Percentiles rank a stretch among this genome's conserved stretches.
Conservation (phyloP, 1,140 invertebrate genomes). For the Drosophila neocordata region DNA sequence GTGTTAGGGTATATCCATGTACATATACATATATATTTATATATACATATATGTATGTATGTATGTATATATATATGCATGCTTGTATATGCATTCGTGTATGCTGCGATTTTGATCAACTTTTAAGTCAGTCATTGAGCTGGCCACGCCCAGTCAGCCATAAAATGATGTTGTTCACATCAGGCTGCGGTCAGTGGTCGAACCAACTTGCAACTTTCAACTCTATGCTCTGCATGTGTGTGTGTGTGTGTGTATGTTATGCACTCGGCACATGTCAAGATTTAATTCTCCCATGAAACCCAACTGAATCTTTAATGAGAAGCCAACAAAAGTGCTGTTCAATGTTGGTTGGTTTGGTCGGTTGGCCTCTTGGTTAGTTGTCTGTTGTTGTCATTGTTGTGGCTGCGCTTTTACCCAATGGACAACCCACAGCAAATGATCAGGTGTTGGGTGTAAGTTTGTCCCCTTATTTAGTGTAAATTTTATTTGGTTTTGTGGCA, state of each 20-base stretch:
- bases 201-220: constrained; percentile 30
- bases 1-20: too few species aligned
- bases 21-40: too few species aligned
- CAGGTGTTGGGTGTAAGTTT: constrained; percentile 25
- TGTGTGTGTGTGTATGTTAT: neutral
- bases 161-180: constrained; percentile 69
- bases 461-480: constrained; percentile 27
- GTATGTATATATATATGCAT: neutral
- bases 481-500: constrained; percentile 75
- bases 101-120: constrained; percentile 19
- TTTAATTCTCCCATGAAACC: constrained; percentile 76
- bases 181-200: constrained; percentile 32
- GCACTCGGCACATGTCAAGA: constrained; percentile 46
- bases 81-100: neutral
- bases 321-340: constrained; percentile 46
- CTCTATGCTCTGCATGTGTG: neutral
- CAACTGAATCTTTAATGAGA: constrained; percentile 79
- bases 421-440: constrained; percentile 12
- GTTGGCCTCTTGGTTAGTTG: constrained; percentile 16
- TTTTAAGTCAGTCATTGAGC: constrained; percentile 27
- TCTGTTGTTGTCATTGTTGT: constrained; percentile 47
- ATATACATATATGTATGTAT: neutral
- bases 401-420: constrained; percentile 45
- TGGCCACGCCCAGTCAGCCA: constrained; percentile 32
- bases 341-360: constrained; percentile 29